Percentiles rank a stretch among this genome's conserved stretches.
These are phyloP conservation scores for Periophthalmus modestus DNA, from an alignment of 2,113 vertebrate genomes.

Conservation along the genomic window DNA sequence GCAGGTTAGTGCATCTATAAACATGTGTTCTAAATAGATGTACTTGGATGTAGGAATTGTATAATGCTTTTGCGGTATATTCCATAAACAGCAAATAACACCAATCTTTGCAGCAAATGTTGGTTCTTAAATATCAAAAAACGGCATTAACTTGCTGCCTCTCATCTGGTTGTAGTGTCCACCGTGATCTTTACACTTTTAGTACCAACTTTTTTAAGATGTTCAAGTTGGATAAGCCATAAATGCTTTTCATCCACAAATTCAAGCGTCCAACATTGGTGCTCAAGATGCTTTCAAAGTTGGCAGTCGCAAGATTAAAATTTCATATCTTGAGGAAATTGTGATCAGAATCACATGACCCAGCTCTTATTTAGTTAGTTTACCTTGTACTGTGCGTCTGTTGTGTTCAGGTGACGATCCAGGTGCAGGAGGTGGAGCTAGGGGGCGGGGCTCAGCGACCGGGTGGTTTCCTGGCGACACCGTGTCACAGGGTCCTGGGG, in stretches of 20 bases:
- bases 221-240: no score
- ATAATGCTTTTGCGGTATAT: neutral
- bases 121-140: neutral
- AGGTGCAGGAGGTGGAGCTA: constrained; percentile 91
- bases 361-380: neutral
- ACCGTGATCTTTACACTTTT: no score
- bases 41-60: neutral
- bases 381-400: neutral
- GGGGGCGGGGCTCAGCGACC: constrained; percentile 80
- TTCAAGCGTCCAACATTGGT: no score
- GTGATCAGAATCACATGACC: no score
- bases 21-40: neutral
- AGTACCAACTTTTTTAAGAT: no score
- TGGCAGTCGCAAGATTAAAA: no score
- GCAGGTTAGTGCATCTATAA: constrained; percentile 76
- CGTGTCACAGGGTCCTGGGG: constrained; percentile 91
- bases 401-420: constrained; percentile 86
- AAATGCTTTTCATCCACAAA: no score
- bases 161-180: no score
- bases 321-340: neutral
- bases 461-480: constrained; percentile 83
- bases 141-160: neutral
- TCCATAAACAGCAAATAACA: neutral
- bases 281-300: no score
- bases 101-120: neutral